phyloP scores from a whole-genome alignment of 2,888 invertebrate species.

The Thymelicus sylvestris region DNA sequence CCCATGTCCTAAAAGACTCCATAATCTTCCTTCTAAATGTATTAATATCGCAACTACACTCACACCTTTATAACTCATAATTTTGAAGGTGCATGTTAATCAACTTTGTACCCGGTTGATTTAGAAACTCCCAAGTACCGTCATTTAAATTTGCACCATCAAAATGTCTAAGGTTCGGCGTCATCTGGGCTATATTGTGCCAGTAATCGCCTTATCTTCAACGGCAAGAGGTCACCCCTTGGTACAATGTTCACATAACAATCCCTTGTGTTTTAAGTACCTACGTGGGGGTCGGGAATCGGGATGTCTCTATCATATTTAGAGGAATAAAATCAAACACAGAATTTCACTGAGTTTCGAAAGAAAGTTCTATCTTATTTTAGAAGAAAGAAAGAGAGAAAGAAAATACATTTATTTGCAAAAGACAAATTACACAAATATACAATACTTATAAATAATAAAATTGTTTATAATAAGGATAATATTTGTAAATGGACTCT shows the following conservation, averaged over 20 bases:
- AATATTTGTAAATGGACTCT: too few relatives aligned
- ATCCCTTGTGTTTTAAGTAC: constrained; percentile 10
- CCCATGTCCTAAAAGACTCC: too few relatives aligned
- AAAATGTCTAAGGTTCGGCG: constrained; percentile 1
- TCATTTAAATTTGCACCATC: constrained; percentile 16
- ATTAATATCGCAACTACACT: too few relatives aligned
- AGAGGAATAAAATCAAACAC: neutral
- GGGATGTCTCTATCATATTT: neutral
- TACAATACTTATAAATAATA: too few relatives aligned
- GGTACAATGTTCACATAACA: constrained; percentile 2
- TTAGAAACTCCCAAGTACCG: neutral
- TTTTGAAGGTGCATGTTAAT: neutral
- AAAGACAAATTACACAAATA: too few relatives aligned
- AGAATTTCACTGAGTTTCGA: neutral
- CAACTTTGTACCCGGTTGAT: neutral
- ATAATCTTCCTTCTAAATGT: too few relatives aligned
- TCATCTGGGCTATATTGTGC: constrained; percentile 2
- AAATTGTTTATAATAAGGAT: too few relatives aligned
- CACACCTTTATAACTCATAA: constrained; percentile 1
- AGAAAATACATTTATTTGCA: too few relatives aligned
- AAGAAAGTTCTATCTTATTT: too few relatives aligned
- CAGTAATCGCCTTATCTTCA: constrained; percentile 25
- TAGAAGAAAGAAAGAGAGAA: too few relatives aligned
- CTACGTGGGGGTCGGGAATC: neutral
- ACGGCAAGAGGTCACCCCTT: constrained; percentile 7